Evolutionary conservation across 2,888 invertebrate species (phyloP), one percentile per base, ranked within the genome.

Genomic region (Tortrix viridana): DNA sequence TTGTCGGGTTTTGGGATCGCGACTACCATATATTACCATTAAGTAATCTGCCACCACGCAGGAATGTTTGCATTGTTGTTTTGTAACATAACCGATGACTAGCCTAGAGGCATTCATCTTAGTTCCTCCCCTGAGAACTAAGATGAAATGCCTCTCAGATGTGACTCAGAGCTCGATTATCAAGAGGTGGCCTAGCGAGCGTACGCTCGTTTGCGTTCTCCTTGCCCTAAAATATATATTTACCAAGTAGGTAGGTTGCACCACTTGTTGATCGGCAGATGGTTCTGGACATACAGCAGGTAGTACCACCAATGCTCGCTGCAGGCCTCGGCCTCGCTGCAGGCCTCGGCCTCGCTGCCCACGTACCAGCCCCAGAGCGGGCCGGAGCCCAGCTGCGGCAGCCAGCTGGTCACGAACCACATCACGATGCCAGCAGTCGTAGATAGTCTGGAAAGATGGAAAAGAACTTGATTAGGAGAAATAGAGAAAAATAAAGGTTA

Each of bases 181-280:
- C n/a, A n/a, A n/a, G n/a, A n/a, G n/a, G 23, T 26, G n/a, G n/a
- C n/a, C n/a, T n/a, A n/a, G n/a, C n/a, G n/a, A n/a, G n/a, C n/a
- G n/a, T n/a, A n/a, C n/a, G n/a, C n/a, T n/a, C n/a, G n/a, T n/a
- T n/a, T n/a, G n/a, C n/a, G n/a, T n/a, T n/a, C n/a, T n/a, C n/a
- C n/a, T 7, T 26, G 3, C 3, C 5, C 5, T 5, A 22, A 22
- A 23, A 6, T 23, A 6, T 23, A 23, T 23, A 23, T 85, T 82
- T 19, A 90, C 90, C 90, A 91, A 37, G 90, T 90, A 38, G 90
- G 90, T 5, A 85, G 88, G 90, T 89, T 90, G 64, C 90, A 91
- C 77, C 86, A 81, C 73, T 89, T 88, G 44, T 89, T 89, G 2
- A 81, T 75, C 0, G 85, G 81, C 60, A 89, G 71, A 26, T 89